These are phyloP conservation scores for Brachionus sp. DNA, from an alignment of 1,140 invertebrate species.

Conservation along the genomic window DNA sequence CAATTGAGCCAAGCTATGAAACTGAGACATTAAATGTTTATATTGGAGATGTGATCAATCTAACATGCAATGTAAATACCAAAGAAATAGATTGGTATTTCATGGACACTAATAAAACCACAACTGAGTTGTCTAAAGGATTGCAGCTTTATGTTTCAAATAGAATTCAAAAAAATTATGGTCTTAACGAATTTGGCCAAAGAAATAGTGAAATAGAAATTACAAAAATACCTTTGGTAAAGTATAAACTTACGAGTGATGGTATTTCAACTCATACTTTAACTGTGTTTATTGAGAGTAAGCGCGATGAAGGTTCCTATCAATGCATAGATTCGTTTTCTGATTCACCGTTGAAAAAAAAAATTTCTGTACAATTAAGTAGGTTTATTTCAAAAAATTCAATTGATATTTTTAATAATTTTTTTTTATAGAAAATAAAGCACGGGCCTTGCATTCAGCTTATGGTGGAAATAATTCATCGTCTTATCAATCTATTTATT, in stretches of 20 bases:
- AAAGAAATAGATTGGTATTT: constrained; percentile 44
- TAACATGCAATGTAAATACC: constrained; percentile 17
- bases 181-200: not conserved
- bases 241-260: constrained; percentile 39
- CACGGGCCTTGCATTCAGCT: constrained; percentile 24
- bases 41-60: constrained; percentile 13
- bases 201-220: not conserved
- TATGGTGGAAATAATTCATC: not conserved
- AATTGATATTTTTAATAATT: not conserved
- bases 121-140: constrained; percentile 17
- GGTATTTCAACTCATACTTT: not conserved
- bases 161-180: not conserved
- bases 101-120: constrained; percentile 17
- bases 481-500: constrained; percentile 13
- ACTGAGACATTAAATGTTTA: constrained; percentile 15
- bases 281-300: not conserved
- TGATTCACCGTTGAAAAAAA: constrained; percentile 33
- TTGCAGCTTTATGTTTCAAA: not conserved
- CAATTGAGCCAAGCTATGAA: constrained; percentile 6
- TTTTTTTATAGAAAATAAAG: constrained; percentile 26
- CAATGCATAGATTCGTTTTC: constrained; percentile 36
- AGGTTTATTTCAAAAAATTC: not conserved
- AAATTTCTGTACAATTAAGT: constrained; percentile 34
- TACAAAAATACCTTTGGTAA: not conserved
- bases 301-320: constrained; percentile 26